phyloP scores from a whole-genome alignment of 2,888 invertebrate genomes.

The Tridacna gigas region DNA sequence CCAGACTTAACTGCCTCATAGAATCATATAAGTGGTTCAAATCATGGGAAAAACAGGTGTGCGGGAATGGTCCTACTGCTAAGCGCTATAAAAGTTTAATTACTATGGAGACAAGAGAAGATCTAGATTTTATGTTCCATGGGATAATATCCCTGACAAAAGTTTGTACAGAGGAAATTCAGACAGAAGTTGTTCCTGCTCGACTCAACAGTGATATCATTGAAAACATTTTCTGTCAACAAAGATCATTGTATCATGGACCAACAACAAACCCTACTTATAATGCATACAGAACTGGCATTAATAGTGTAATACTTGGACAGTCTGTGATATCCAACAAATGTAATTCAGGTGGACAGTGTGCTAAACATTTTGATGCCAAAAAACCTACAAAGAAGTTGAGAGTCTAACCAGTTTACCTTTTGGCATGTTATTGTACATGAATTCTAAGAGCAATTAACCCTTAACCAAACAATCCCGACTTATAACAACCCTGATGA shows the following conservation, averaged over 20 bases:
- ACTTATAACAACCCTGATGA: too few relatives aligned
- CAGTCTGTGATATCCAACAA: not conserved
- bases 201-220: slow-evolving; percentile 6
- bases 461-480: too few relatives aligned
- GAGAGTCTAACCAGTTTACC: not conserved
- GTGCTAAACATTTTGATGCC: not conserved
- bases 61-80: too few relatives aligned
- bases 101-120: not conserved
- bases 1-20: not conserved
- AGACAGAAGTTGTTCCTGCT: not conserved
- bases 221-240: slow-evolving; percentile 8
- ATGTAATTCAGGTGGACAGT: not conserved
- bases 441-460: too few relatives aligned
- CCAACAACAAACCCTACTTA: not conserved
- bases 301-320: not conserved
- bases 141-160: not conserved
- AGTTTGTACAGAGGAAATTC: not conserved
- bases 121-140: not conserved
- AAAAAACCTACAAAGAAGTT: not conserved
- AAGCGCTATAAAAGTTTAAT: not conserved
- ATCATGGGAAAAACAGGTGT: not conserved
- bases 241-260: slow-evolving; percentile 2
- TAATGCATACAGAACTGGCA: not conserved
- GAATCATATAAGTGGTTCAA: slow-evolving; percentile 18
- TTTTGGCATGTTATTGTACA: too few relatives aligned